Evolutionary conservation across 2,113 vertebrate genomes (phyloP).

Genomic region (Mastomys natalensis): DNA sequence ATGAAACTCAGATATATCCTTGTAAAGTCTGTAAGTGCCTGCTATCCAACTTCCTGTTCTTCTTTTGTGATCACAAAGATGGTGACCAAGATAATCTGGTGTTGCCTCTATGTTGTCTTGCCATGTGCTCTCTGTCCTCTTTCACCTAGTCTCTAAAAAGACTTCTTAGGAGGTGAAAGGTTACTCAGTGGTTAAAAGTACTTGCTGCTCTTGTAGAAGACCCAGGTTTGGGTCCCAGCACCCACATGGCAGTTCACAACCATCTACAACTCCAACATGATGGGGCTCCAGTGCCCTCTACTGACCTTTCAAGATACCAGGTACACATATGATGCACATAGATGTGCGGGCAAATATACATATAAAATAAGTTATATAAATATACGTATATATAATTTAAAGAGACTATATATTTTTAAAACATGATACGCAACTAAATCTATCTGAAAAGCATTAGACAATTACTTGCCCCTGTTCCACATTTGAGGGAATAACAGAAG

Average conservation of each 20-base stretch:
- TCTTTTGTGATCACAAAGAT: slow-evolving; percentile 13
- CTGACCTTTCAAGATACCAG: background rate
- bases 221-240: background rate
- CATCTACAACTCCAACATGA: background rate
- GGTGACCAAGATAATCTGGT: background rate
- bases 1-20: slow-evolving; percentile 19
- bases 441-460: slow-evolving; percentile 36
- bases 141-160: slow-evolving; percentile 40
- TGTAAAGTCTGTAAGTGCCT: background rate
- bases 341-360: background rate
- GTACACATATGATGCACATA: background rate
- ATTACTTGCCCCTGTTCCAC: background rate
- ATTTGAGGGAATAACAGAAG: background rate
- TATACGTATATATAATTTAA: background rate
- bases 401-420: background rate
- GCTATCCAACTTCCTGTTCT: background rate
- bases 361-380: background rate
- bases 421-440: background rate
- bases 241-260: background rate
- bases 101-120: background rate
- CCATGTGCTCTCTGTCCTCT: background rate
- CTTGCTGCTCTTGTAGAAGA: background rate
- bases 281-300: background rate
- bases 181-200: background rate
- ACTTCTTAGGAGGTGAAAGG: background rate